Percentiles rank a stretch among this genome's conserved stretches.
phyloP scores from a whole-genome alignment of 1,140 invertebrate species.

The Scaptodrosophila lebanonensis region DNA sequence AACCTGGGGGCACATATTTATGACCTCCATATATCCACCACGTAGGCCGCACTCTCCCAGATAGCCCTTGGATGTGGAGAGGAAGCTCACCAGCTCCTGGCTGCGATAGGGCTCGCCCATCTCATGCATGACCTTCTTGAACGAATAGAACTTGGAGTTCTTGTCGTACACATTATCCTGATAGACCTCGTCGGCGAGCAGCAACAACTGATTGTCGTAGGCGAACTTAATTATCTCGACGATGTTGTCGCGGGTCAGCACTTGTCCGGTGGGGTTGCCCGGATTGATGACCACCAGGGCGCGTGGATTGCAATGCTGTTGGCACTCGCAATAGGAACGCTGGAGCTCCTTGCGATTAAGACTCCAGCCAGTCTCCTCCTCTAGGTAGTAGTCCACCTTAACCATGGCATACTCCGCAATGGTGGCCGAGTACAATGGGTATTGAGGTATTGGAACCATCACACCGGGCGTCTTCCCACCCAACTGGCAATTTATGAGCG shows the following conservation, averaged over 20 bases:
- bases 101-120: slow-evolving; percentile 89
- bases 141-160: slow-evolving; percentile 93
- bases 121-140: slow-evolving; percentile 89
- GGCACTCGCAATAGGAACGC: too few species aligned
- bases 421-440: slow-evolving; percentile 96
- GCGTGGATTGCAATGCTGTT: too few species aligned
- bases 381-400: slow-evolving; percentile 93
- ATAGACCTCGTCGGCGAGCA: too few species aligned
- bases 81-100: slow-evolving; percentile 95
- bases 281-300: too few species aligned
- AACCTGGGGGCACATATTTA: slow-evolving; percentile 90
- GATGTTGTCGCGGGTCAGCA: too few species aligned
- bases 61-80: slow-evolving; percentile 94
- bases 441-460: slow-evolving; percentile 98
- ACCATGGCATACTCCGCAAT: slow-evolving; percentile 90
- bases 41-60: slow-evolving; percentile 91
- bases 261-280: too few species aligned
- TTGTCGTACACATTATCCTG: too few species aligned
- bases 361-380: slow-evolving; percentile 93
- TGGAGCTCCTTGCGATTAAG: slow-evolving; percentile 89
- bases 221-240: too few species aligned
- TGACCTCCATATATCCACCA: slow-evolving; percentile 93
- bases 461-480: too few species aligned
- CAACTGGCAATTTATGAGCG: slow-evolving; percentile 81
- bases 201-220: too few species aligned